Evolutionary conservation across 2,113 vertebrate genomes (phyloP).

Genomic region (Oncorhynchus masou): DNA sequence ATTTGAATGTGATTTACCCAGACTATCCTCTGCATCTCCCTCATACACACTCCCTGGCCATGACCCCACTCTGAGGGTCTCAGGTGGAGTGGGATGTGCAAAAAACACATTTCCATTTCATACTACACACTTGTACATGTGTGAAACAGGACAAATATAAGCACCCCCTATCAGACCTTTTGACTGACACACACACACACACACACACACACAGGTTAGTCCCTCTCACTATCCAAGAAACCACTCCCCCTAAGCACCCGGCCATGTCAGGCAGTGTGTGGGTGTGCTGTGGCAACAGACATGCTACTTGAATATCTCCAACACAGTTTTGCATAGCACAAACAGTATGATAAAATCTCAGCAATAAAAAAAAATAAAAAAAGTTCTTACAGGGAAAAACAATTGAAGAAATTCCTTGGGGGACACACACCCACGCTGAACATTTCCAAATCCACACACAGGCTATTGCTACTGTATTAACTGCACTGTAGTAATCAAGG

Average conservation of each 20-base stretch:
- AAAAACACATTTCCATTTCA: too few relatives aligned
- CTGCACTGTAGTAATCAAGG: slow-evolving; percentile 12
- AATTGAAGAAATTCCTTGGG: too few relatives aligned
- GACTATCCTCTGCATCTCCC: background rate
- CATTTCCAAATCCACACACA: background rate
- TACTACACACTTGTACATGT: too few relatives aligned
- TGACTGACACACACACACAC: too few relatives aligned
- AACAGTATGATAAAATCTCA: background rate
- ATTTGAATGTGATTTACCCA: background rate
- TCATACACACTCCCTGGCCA: too few relatives aligned
- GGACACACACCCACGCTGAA: background rate
- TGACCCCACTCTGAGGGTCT: too few relatives aligned
- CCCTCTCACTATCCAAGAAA: background rate
- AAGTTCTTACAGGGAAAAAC: too few relatives aligned
- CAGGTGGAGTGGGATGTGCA: too few relatives aligned
- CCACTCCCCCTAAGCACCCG: background rate
- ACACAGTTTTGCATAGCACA: background rate
- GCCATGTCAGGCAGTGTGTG: slow-evolving; percentile 1
- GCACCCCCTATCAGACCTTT: too few relatives aligned
- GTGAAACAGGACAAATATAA: too few relatives aligned
- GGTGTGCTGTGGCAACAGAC: slow-evolving; percentile 26
- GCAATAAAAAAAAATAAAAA: background rate
- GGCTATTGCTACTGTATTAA: background rate
- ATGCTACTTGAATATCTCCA: background rate
- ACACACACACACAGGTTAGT: too few relatives aligned